phyloP scores from a whole-genome alignment of 1,140 invertebrate species.

The Brachionus sp. region DNA sequence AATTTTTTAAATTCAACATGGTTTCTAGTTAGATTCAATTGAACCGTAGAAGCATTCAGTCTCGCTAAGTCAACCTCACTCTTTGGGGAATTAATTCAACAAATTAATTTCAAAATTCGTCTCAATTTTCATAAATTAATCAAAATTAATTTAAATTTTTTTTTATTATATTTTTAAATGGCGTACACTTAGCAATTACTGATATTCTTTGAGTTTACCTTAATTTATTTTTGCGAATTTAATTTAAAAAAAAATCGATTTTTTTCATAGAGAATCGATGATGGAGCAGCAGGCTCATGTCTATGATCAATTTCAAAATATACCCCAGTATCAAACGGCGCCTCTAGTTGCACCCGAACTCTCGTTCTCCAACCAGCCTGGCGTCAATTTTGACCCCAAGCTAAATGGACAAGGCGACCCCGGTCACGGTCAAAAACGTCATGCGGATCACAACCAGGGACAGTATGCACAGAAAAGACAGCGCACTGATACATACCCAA shows the following conservation, averaged over 20 bases:
- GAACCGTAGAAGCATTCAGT: background rate
- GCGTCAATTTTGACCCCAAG: background rate
- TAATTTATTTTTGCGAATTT: background rate
- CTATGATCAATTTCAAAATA: background rate
- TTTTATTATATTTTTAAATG: constrained; percentile 6
- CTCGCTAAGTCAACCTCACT: background rate
- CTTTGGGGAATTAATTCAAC: background rate
- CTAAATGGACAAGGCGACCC: background rate
- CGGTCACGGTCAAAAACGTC: background rate
- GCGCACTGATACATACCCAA: background rate
- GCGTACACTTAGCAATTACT: background rate
- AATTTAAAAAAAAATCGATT: background rate
- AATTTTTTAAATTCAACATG: background rate
- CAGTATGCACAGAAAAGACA: background rate
- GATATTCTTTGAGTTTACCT: constrained; percentile 1
- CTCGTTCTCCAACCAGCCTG: no score
- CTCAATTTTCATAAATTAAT: constrained; percentile 33
- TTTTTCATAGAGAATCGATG: background rate
- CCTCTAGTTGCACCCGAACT: background rate
- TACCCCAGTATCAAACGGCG: constrained; percentile 12
- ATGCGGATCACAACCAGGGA: background rate
- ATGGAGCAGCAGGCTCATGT: background rate
- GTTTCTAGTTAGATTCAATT: background rate
- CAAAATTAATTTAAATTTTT: constrained; percentile 18
- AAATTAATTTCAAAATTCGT: constrained; percentile 10